phyloP scores from a whole-genome alignment of 2,113 vertebrate species.

The Oriolus oriolus region DNA sequence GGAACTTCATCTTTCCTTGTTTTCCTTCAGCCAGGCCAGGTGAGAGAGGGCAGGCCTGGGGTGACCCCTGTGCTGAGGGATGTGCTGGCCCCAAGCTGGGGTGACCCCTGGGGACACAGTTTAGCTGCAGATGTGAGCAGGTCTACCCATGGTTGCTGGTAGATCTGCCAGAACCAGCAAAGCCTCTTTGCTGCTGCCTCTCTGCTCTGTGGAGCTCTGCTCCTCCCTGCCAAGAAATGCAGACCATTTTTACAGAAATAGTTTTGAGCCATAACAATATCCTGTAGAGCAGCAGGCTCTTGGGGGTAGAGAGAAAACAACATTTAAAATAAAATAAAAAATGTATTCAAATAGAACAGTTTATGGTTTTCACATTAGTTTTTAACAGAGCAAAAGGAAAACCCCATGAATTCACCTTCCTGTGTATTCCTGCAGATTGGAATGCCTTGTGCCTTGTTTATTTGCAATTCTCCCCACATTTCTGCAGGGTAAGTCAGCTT shows the following conservation, averaged over 20 bases:
- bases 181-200: not conserved
- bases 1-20: not conserved
- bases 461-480: not conserved
- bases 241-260: not conserved
- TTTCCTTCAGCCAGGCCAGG: not conserved
- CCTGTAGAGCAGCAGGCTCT: not conserved
- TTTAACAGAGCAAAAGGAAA: not conserved
- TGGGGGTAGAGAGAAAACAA: not conserved
- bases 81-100: not conserved
- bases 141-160: not conserved
- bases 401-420: not conserved
- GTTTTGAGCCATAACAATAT: not conserved
- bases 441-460: not conserved
- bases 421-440: not conserved
- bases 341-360: not conserved
- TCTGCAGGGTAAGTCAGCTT: not conserved
- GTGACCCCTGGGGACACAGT: not conserved
- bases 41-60: not conserved
- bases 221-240: not conserved
- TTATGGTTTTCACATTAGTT: not conserved
- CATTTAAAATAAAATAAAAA: not conserved
- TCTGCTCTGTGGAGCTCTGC: not conserved
- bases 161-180: not conserved
- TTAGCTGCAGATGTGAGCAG: not conserved
- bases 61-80: fast-evolving